Evolutionary conservation across 1,140 invertebrate species (phyloP).

Genomic region (Phocides pigmalion): DNA sequence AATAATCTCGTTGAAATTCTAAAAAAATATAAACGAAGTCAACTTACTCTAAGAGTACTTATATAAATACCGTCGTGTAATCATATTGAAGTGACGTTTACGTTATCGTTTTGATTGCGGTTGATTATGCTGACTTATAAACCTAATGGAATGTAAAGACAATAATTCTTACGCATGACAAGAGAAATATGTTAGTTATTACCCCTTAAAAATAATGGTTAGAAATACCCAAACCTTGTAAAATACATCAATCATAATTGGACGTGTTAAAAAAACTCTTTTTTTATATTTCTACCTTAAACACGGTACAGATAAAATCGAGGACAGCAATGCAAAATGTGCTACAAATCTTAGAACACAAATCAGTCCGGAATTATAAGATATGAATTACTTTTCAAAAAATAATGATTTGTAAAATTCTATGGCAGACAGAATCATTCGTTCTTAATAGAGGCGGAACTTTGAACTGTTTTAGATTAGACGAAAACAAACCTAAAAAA

Average conservation of each 20-base stretch:
- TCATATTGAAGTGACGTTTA: conserved; percentile 46
- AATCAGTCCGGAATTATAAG: conserved; percentile 29
- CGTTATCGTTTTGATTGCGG: conserved; percentile 39
- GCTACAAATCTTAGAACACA: conserved; percentile 24
- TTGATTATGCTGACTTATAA: conserved; percentile 71
- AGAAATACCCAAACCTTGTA: conserved; percentile 76
- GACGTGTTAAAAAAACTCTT: conserved; percentile 29
- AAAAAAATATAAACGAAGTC: conserved; percentile 38
- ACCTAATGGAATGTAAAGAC: conserved; percentile 73
- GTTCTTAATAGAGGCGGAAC: conserved; percentile 35
- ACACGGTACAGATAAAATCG: conserved; percentile 19
- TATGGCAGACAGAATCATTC: conserved; percentile 34
- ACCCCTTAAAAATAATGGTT: conserved; percentile 75
- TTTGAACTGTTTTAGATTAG: conserved; percentile 32
- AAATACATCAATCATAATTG: conserved; percentile 48
- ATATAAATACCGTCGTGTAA: conserved; percentile 39
- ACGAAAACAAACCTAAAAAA: conserved; percentile 27
- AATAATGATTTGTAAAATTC: conserved; percentile 33
- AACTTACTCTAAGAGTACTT: conserved; percentile 50
- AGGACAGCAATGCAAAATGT: conserved; percentile 27
- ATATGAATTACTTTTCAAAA: conserved; percentile 28
- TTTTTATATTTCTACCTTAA: conserved; percentile 23
- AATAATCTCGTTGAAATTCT: conserved; percentile 59
- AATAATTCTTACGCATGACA: conserved; percentile 46
- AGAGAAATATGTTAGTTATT: conserved; percentile 67